phyloP scores from a whole-genome alignment of 2,888 invertebrate species.

The Morpho deidamia region DNA sequence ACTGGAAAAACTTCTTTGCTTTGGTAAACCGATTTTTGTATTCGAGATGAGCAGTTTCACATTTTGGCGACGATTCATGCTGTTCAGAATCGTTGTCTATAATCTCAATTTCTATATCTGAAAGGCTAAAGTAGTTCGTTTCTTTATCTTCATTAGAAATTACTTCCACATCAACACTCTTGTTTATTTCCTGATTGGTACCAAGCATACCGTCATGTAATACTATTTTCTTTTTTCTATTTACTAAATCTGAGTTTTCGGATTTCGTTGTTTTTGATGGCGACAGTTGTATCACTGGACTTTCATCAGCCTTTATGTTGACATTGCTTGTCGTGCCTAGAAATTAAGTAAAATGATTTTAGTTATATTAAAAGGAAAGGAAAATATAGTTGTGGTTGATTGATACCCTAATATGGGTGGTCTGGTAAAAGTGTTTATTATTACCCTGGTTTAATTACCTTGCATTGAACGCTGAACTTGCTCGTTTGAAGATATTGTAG shows the following conservation, averaged over 20 bases:
- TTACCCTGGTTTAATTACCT: conserved; percentile 38
- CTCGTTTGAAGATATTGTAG: conserved; percentile 36
- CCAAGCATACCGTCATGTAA: conserved; percentile 28
- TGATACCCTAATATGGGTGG: no score
- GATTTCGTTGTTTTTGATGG: neutral
- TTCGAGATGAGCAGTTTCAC: conserved; percentile 43
- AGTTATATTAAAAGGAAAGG: neutral
- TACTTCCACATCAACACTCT: conserved; percentile 39
- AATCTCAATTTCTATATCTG: conserved; percentile 68
- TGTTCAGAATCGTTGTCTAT: conserved; percentile 49
- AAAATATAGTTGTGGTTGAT: neutral
- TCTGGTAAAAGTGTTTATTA: neutral
- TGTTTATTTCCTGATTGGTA: conserved; percentile 29
- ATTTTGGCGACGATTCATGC: conserved; percentile 37
- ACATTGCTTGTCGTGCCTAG: conserved; percentile 26
- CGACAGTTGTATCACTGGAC: neutral
- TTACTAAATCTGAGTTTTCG: neutral
- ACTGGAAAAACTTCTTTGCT: conserved; percentile 72
- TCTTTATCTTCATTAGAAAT: conserved; percentile 40
- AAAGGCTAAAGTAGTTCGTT: conserved; percentile 52
- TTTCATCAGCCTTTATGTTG: conserved; percentile 4
- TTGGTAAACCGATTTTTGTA: conserved; percentile 68
- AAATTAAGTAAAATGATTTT: neutral
- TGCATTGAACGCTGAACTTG: conserved; percentile 45
- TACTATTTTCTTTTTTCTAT: conserved; percentile 6